Percentiles rank a stretch among this genome's conserved stretches.
These are phyloP conservation scores for Rhinogobio ventralis DNA, from an alignment of 2,797 vertebrate genomes.

Conservation along the genomic window DNA sequence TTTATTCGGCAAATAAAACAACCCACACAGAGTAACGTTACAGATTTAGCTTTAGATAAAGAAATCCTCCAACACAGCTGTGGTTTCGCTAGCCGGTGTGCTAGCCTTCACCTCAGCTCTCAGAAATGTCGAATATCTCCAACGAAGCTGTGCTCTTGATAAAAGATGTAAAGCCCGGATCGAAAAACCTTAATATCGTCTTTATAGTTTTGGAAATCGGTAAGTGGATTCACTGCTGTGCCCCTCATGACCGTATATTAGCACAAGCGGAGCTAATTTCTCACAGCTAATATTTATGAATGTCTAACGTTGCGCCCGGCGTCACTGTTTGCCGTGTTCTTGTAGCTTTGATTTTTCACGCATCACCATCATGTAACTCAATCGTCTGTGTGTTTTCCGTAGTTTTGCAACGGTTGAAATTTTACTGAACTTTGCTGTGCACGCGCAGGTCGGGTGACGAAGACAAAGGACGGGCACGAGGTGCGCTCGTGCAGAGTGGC, in stretches of 20 bases:
- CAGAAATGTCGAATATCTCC: conserved; percentile 80
- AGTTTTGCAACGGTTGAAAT: conserved; percentile 5
- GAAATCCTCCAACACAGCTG: conserved; percentile 11
- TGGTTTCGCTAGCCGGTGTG: conserved; percentile 49
- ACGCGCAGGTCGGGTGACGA: conserved; percentile 90
- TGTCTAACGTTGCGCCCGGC: neutral
- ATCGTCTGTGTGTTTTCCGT: conserved; percentile 1
- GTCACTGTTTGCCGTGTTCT: neutral
- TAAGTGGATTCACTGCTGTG: conserved; percentile 78
- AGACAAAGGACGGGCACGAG: conserved; percentile 98
- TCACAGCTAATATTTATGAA: neutral
- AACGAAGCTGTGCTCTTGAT: conserved; percentile 87
- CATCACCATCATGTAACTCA: neutral
- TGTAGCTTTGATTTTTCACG: neutral
- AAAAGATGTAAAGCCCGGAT: conserved; percentile 96
- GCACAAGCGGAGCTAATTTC: conserved; percentile 23
- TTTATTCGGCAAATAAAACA: conserved; percentile 22
- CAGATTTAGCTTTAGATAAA: conserved; percentile 12
- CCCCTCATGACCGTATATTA: conserved; percentile 42
- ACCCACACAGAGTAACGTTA: neutral
- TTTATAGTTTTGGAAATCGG: conserved; percentile 99
- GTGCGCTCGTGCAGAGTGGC: conserved; percentile 98
- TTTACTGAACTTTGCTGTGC: conserved; percentile 31
- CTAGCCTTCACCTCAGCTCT: conserved; percentile 44
- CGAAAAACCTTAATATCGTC: conserved; percentile 97